A percentile compares a stretch with the other conserved stretches of the same genome.
phyloP scores from a whole-genome alignment of 2,888 invertebrate genomes.

The Abrostola triplasia region DNA sequence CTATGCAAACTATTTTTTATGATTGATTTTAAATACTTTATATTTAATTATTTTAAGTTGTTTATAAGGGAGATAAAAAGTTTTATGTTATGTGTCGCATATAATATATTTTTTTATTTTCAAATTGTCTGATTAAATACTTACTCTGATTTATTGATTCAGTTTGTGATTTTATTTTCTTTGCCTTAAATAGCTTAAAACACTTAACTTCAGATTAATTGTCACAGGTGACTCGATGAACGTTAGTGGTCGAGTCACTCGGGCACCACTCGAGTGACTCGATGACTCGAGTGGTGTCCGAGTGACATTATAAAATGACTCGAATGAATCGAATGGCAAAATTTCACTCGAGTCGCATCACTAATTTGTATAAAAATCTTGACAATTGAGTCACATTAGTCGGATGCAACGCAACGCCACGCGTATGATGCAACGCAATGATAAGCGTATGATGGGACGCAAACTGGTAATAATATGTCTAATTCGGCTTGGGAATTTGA shows the following conservation, averaged over 20 bases:
- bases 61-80: neutral
- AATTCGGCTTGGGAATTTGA: too few relatives aligned
- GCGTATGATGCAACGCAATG: too few relatives aligned
- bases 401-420: too few relatives aligned
- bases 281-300: neutral
- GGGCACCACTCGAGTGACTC: neutral
- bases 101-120: neutral
- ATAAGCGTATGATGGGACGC: too few relatives aligned
- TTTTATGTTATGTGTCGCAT: neutral
- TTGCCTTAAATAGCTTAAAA: neutral
- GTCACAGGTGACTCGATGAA: neutral
- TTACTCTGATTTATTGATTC: neutral
- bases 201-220: neutral
- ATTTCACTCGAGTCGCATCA: neutral
- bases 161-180: neutral
- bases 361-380: too few relatives aligned
- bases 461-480: too few relatives aligned
- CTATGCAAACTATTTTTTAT: too few relatives aligned
- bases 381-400: too few relatives aligned
- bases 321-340: neutral
- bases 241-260: neutral
- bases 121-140: neutral
- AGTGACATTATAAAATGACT: neutral
- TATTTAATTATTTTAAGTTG: too few relatives aligned
- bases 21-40: too few relatives aligned